Evolutionary conservation across 2,797 vertebrate genomes (phyloP).

Genomic region (Poeciliopsis gracilis): DNA sequence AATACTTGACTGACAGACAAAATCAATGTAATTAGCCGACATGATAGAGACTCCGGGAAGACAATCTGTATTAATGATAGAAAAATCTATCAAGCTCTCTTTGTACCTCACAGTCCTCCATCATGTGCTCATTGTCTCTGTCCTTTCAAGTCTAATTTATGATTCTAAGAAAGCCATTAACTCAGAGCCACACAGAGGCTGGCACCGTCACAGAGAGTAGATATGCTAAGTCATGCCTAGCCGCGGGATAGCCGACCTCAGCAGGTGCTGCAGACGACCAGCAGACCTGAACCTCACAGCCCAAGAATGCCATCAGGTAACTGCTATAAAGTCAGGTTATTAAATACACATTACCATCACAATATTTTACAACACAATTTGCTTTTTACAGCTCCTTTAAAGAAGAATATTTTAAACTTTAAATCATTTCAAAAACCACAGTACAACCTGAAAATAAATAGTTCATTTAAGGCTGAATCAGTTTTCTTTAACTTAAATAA

Average conservation of each 20-base stretch:
- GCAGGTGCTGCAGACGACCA: conserved; percentile 35
- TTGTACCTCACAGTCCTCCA: conserved; percentile 42
- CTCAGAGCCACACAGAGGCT: conserved; percentile 38
- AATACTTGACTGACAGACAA: conserved; percentile 57
- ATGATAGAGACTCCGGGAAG: conserved; percentile 49
- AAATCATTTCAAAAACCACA: background rate
- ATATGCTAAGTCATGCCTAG: conserved; percentile 33
- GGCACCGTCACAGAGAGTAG: conserved; percentile 37
- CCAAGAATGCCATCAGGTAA: conserved; percentile 34
- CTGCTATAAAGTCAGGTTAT: conserved; percentile 22
- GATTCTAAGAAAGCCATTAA: conserved; percentile 61
- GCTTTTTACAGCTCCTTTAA: background rate
- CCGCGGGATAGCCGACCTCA: conserved; percentile 16
- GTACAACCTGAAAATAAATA: background rate
- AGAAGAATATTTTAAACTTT: background rate
- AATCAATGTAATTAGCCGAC: conserved; percentile 66
- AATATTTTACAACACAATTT: background rate
- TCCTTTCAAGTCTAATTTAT: conserved; percentile 68
- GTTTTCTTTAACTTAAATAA: background rate
- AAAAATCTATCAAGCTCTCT: conserved; percentile 61
- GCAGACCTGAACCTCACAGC: conserved; percentile 23
- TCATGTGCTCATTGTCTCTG: conserved; percentile 49
- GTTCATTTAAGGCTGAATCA: background rate
- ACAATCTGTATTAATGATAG: conserved; percentile 66
- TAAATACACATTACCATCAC: conserved; percentile 3